Evolutionary conservation across 2,888 invertebrate species (phyloP), one percentile per base, ranked within the genome.

Genomic region (Matsumyia berberina): DNA sequence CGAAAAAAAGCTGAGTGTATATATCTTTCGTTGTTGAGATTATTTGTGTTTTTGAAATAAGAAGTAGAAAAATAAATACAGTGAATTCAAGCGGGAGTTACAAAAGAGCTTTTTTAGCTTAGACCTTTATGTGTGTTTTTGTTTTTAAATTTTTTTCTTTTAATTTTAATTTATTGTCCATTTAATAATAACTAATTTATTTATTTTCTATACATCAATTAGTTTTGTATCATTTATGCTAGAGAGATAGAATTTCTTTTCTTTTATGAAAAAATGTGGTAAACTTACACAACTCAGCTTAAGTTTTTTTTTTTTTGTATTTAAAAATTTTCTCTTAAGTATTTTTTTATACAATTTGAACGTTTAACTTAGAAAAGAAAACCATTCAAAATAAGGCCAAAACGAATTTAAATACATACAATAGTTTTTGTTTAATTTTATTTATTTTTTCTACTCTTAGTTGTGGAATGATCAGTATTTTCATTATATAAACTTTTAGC

Each of bases 121-220:
- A 39, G 11, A 46, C 9, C 17, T 62, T 60, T 19, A 39, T 19
- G 17, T 19, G 44, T 8, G n/a, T n/a, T 39, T 70, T 31, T 53
- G 8, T 31, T 67, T 74, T 31, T 17, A 24, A 12, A 57, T 62
- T n/a, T n/a, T n/a, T n/a, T n/a, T n/a, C n/a, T n/a, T 73, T 82
- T 72, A 77, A 76, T 62, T 76, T 77, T 67, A 67, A 70, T 80
- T 86, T 86, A 86, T 86, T 86, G 86, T 86, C 85, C 72, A 67
- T 81, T 81, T 57, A 86, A 81, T 62, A 85, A 85, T 72, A 64
- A 73, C 66, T 79, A 72, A 46, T 53, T 19, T 64, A 9, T 49
- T 53, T 58, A 42, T 62, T 70, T 35, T 62, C 73, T 24, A 37
- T 49, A 70, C 57, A 74, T 73, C 55, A 46, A 57, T 64, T 74